Base-by-base conservation (phyloP, 2,797 vertebrate genomes). In the Novumbra hubbsi region DNA sequence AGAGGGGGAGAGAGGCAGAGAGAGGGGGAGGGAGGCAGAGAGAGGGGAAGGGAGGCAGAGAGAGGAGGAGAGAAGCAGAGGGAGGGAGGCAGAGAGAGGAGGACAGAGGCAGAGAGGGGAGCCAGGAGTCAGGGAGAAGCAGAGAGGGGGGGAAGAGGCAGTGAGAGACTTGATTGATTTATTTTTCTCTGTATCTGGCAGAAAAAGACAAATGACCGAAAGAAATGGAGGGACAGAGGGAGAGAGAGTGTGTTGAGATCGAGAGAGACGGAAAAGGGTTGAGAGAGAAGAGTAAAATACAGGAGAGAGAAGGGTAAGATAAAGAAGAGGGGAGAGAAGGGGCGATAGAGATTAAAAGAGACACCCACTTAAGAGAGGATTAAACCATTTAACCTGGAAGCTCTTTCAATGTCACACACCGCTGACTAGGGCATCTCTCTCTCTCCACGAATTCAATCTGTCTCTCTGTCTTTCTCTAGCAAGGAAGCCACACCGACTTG, bases 341-440 rank as follows among this genome's bases (percentile, higher is more conserved):
- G 9, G 41, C 41, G 48, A 63, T 16, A 73, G 62, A 83, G 75
- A 82, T 79, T 73, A 77, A 52, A 70, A 77, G 62, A 73, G 73
- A 75, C 73, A 84, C 82, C 57, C 79, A 83, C 77, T 87, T 84
- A 84, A 84, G 72, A 85, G 69, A 76, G 76, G 21, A 74, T 72
- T 81, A 76, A 87, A 88, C 73, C 82, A 75, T 86, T 90, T 87
- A 86, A 82, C 71, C 87, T 84, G 65, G 4, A 60, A 73, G 78
- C 64, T 77, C 73, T 76, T 73, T 81, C 75, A 77, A 70, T 80
- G 78, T 86, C 83, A 77, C 15, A 32, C 75, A 82, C 72, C 75
- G 12, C 70, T 76, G 32, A 63, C 45, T 34, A 30, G 63, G 16
- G 63, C 17, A 63, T 34, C 70, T 2, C 74, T 77, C 66, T 74